phyloP scores from a whole-genome alignment of 2,113 vertebrate species.

The Ammodytes dubius region DNA sequence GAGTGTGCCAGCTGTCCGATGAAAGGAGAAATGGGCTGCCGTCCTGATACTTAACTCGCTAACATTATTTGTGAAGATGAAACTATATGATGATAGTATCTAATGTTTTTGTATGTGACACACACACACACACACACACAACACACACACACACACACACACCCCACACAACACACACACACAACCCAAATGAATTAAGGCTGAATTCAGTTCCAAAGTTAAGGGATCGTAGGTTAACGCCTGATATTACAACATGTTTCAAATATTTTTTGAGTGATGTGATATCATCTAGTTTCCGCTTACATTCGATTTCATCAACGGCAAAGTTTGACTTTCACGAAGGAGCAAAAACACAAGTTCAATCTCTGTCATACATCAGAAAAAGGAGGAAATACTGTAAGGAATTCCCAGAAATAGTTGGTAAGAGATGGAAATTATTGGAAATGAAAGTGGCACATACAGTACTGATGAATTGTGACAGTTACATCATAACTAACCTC shows the following conservation, averaged over 20 bases:
- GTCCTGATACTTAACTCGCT: not conserved
- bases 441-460: conserved; percentile 17
- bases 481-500: not conserved
- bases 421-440: conserved; percentile 1
- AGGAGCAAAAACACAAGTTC: not conserved
- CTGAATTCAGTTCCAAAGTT: not conserved
- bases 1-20: conserved; percentile 6
- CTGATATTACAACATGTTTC: not conserved
- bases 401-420: not conserved
- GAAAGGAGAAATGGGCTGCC: not conserved
- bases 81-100: not conserved
- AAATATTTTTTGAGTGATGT: not conserved
- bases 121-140: not conserved
- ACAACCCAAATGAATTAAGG: not conserved
- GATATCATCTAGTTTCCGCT: not conserved
- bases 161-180: not conserved
- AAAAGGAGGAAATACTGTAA: not conserved
- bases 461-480: not conserved
- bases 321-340: not conserved
- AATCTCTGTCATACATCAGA: not conserved
- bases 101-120: not conserved
- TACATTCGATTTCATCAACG: not conserved
- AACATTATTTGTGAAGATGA: not conserved
- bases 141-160: not conserved
- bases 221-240: not conserved